Percentiles rank a stretch among this genome's conserved stretches.
Evolutionary conservation across 2,113 vertebrate genomes (phyloP).

Genomic region (Otus sunia): DNA sequence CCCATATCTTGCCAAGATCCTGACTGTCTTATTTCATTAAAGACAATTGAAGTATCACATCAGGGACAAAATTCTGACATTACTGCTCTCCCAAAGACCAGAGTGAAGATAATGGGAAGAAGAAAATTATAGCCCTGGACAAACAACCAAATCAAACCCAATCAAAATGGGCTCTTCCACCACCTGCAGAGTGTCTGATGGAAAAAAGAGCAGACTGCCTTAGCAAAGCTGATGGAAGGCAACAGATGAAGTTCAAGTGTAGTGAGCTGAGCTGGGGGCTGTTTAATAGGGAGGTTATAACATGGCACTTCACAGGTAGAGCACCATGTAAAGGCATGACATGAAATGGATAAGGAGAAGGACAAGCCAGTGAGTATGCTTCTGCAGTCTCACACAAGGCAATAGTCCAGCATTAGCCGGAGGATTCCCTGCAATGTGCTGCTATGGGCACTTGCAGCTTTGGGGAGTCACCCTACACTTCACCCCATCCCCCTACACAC

Average conservation of each 20-base stretch:
- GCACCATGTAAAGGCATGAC: neutral
- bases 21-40: neutral
- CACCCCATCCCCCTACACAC: neutral
- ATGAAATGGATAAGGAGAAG: neutral
- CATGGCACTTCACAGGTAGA: neutral
- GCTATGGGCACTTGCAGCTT: neutral
- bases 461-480: neutral
- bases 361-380: neutral
- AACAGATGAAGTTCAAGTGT: neutral
- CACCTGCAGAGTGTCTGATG: neutral
- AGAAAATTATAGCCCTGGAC: neutral
- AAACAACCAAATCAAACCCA: neutral
- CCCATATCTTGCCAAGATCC: neutral
- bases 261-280: neutral
- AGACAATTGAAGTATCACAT: neutral
- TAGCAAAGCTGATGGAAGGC: neutral
- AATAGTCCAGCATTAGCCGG: neutral
- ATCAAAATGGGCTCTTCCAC: neutral
- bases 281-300: neutral
- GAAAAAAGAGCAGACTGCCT: neutral
- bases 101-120: neutral
- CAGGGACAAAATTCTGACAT: neutral
- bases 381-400: neutral
- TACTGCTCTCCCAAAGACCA: neutral
- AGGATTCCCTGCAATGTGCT: neutral